phyloP scores from a whole-genome alignment of 2,888 invertebrate genomes.

The Drosophila ezoana region DNA sequence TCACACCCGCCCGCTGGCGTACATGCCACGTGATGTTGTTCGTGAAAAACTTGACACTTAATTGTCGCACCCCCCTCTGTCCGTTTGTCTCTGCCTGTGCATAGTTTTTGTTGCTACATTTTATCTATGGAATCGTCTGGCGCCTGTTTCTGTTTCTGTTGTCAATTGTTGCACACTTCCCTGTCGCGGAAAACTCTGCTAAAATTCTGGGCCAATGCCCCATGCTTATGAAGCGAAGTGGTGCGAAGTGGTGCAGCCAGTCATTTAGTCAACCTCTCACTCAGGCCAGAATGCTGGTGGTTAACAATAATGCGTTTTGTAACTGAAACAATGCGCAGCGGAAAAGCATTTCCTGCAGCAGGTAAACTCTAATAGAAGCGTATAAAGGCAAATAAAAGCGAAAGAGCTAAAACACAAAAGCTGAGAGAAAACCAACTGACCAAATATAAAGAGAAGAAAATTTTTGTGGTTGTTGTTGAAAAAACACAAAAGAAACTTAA shows the following conservation, averaged over 20 bases:
- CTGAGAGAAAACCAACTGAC: background rate
- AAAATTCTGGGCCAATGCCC: conserved; percentile 62
- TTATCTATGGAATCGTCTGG: conserved; percentile 52
- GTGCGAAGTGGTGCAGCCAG: conserved; percentile 3
- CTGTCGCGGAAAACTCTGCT: conserved; percentile 35
- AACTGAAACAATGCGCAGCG: conserved; percentile 28
- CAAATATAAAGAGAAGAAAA: conserved; percentile 1
- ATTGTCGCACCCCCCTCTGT: conserved; percentile 54
- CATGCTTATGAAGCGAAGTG: conserved; percentile 43
- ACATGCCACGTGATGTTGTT: conserved; percentile 56
- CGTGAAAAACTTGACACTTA: conserved; percentile 77
- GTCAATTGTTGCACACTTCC: conserved; percentile 77
- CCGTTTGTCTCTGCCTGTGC: conserved; percentile 6
- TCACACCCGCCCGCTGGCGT: background rate
- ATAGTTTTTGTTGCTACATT: conserved; percentile 18
- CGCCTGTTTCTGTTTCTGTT: conserved; percentile 72
- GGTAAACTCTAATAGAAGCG: conserved; percentile 9
- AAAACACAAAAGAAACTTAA: background rate
- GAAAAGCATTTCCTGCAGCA: conserved; percentile 37
- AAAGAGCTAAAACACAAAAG: background rate
- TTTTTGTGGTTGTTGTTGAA: background rate
- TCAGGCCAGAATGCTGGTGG: conserved; percentile 24
- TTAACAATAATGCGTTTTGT: conserved; percentile 36
- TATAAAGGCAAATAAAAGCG: background rate
- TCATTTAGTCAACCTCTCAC: conserved; percentile 12